Evolutionary conservation across 2,888 invertebrate species (phyloP), one percentile per base, ranked within the genome.

Genomic region (Rhodophaea formosa): DNA sequence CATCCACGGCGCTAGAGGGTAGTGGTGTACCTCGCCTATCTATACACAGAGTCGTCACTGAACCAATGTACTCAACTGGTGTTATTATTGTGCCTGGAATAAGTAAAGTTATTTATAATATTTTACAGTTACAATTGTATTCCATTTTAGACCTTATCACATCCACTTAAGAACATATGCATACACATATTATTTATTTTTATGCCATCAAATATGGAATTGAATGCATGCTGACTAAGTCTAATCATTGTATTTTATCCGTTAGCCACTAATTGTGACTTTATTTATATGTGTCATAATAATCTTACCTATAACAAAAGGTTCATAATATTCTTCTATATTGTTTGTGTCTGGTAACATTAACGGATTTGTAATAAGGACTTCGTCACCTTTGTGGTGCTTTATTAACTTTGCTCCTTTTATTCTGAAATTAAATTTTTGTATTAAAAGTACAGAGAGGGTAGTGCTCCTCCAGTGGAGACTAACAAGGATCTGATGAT

Each of bases 61-160:
- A 82, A 0, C 96, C 95, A 12, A 96, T 83, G 79, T 94, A 96
- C 65, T 94, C 92, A 35, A 93, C 94, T 56, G 98, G 98, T 0
- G 96, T 95, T 71, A 99, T 97, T 60, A 99, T 96, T 3, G 98
- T 98, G 52, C 96, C 97, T 87, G 86, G 16, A 75, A 73, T 35
- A 42, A 1, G 16, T 35, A 45, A 46, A 8, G 23, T 23, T 5
- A 5, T 23, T 3, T 23, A 23, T 23, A 23, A 23, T 23, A 3
- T 23, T 23, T 23, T 3, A 23, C 23, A 23, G 23, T n/a, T n/a
- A n/a, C n/a, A n/a, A n/a, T n/a, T n/a, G n/a, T n/a, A n/a, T n/a
- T n/a, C n/a, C n/a, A n/a, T n/a, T n/a, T n/a, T n/a, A n/a, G n/a
- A n/a, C n/a, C n/a, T n/a, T n/a, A n/a, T n/a, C n/a, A n/a, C n/a